Base-by-base conservation (phyloP, 2,113 vertebrate genomes). In the Nesospiza acunhae region DNA sequence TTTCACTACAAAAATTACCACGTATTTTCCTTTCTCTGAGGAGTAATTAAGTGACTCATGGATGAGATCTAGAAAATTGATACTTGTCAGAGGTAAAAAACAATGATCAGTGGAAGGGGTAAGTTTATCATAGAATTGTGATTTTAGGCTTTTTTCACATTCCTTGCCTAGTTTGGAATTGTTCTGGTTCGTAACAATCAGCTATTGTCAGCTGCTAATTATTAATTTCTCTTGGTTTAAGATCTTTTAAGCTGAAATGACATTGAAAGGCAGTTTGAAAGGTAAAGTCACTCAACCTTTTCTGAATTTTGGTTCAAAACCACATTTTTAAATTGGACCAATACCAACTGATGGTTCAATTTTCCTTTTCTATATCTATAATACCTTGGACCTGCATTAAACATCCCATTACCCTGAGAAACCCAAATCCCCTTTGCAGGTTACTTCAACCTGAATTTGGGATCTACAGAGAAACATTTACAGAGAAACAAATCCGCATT, bases 71-170 rank as follows among this genome's bases (percentile, higher is more conserved):
- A 81, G 91, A 96, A 96, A 97, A 96, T 96, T 76, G 69, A 97
- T 94, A 90, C 83, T 96, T 95, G 95, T 96, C 96, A 95, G 82
- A 88, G 67, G 89, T 90, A 94, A 94, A 96, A 96, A 95, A 95
- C 85, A 96, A 94, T 77, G 85, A 94, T 89, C 77, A 42, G 26
- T 53, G 56, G 30, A 95, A 95, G 53, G 91, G 79, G 86, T 50
- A 73, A 88, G 73, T 93, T 94, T 89, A 89, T 76, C 3, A 10
- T 9, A 59, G 88, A 69, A 84, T 59, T 89, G 74, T 73, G 83
- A 92, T 92, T 93, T 95, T 41, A 72, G 44, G 20, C 33, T 72
- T 91, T 85, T 84, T 50, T 44, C 87, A 78, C 1, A 3, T 74
- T 90, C 52, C 53, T 93, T 37, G 2, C 86, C 52, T 81, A 82